Evolutionary conservation across 2,888 invertebrate genomes (phyloP), one percentile per base, ranked within the genome.

Genomic region (Dione vanillae): DNA sequence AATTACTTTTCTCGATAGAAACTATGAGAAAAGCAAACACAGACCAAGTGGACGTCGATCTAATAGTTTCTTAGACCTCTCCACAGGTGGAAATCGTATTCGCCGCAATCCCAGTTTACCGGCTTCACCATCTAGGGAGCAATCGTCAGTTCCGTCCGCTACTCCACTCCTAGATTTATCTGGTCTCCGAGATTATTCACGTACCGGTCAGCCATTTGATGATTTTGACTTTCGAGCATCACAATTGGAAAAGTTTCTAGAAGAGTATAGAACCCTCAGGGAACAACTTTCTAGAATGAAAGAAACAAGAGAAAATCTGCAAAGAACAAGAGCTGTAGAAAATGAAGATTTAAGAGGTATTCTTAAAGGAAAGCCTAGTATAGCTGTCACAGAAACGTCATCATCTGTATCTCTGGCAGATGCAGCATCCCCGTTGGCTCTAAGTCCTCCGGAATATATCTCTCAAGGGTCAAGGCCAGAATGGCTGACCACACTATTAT

Each of bases 221-320:
- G 94, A 95, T 58, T 96, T 96, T 84, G 96, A 97, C 82, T 96
- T 96, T 80, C 96, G 96, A 83, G 96, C 97, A 0, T 96, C 96
- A 16, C 96, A 97, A 82, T 88, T 97, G 74, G 97, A 97, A 81
- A 94, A 95, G 69, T 97, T 97, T 84, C 94, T 97, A 56, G 96
- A 97, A 80, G 97, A 97, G 82, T 97, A 97, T 82, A 94, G 96
- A 77, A 95, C 94, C 78, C 92, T 97, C 70, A 96, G 97, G 82
- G 96, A 96, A 82, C 96, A 97, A 84, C 89, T 97, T 75, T 96
- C 96, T 71, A 95, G 95, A 83, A 96, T 97, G 96, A 97, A 96
- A 80, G 96, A 96, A 81, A 96, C 96, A 27, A 95, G 96, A 81
- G 96, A 96, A 77, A 96, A 95, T 75, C 93, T 96, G 79, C 92